A percentile compares a stretch with the other conserved stretches of the same genome.
phyloP scores from a whole-genome alignment of 2,113 vertebrate species.

The Nothoprocta pentlandii region DNA sequence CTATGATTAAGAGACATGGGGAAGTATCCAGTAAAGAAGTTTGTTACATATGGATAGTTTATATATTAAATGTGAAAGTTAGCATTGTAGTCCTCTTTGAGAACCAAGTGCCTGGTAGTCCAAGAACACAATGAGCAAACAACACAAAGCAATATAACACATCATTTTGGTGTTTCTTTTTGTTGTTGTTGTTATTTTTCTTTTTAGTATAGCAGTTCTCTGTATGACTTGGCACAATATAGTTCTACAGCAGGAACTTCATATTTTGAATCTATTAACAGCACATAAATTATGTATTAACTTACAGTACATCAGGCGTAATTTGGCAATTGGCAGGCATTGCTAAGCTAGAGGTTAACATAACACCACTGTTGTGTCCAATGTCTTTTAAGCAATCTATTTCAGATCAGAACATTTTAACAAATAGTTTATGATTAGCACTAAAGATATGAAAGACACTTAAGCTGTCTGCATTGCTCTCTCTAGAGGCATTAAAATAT shows the following conservation, averaged over 20 bases:
- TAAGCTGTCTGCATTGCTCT: background rate
- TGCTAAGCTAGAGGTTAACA: slow-evolving; percentile 27
- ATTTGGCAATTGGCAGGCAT: slow-evolving; percentile 62
- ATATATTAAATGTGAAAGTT: background rate
- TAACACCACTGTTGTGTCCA: background rate
- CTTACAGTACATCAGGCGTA: slow-evolving; percentile 40
- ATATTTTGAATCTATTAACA: slow-evolving; percentile 67
- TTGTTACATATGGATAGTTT: background rate
- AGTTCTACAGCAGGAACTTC: slow-evolving; percentile 63
- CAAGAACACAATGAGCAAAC: slow-evolving; percentile 10
- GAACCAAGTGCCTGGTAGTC: background rate
- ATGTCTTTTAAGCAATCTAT: background rate
- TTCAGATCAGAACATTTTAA: slow-evolving; percentile 7
- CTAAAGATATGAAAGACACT: background rate
- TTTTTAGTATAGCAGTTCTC: background rate
- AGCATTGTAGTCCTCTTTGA: background rate
- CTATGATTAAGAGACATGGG: background rate
- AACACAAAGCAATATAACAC: background rate
- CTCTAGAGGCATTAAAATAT: background rate
- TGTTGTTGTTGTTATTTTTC: background rate
- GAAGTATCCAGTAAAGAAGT: background rate
- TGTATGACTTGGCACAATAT: slow-evolving; percentile 39
- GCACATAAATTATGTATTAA: slow-evolving; percentile 72
- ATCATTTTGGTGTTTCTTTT: background rate
- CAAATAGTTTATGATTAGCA: background rate